Conservation (phyloP, 2,113 vertebrate species). For the Gymnorhina tibicen region DNA sequence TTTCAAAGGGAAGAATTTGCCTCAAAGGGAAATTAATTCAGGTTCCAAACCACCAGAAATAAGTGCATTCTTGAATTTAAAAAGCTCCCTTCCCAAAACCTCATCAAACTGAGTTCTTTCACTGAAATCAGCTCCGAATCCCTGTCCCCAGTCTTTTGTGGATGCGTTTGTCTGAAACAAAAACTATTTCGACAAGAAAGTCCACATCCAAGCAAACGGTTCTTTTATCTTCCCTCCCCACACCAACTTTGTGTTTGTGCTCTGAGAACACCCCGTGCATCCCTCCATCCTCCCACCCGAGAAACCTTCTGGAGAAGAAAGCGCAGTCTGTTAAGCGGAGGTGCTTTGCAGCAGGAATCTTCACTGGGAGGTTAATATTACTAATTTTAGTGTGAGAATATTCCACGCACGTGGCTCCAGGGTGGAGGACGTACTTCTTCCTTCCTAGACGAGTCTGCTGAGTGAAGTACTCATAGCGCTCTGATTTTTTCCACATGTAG, state of each 20-base stretch:
- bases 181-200: background rate
- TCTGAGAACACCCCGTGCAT: background rate
- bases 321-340: background rate
- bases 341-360: background rate
- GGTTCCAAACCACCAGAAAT: background rate
- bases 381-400: slow-evolving; percentile 44
- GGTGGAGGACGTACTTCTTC: slow-evolving; percentile 84
- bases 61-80: background rate
- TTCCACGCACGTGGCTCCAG: slow-evolving; percentile 83
- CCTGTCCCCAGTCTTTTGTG: background rate
- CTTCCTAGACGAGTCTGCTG: slow-evolving; percentile 90
- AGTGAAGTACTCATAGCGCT: slow-evolving; percentile 89
- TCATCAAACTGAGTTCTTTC: background rate
- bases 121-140: background rate
- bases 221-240: background rate
- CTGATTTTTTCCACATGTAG: slow-evolving; percentile 97
- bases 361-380: slow-evolving; percentile 18
- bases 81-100: background rate
- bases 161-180: background rate
- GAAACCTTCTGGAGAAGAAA: background rate
- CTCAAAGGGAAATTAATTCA: background rate
- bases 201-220: background rate
- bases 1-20: background rate
- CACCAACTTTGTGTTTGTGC: too few species aligned
- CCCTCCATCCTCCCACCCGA: background rate